phyloP scores from a whole-genome alignment of 2,888 invertebrate genomes.

The Deilephila elpenor region DNA sequence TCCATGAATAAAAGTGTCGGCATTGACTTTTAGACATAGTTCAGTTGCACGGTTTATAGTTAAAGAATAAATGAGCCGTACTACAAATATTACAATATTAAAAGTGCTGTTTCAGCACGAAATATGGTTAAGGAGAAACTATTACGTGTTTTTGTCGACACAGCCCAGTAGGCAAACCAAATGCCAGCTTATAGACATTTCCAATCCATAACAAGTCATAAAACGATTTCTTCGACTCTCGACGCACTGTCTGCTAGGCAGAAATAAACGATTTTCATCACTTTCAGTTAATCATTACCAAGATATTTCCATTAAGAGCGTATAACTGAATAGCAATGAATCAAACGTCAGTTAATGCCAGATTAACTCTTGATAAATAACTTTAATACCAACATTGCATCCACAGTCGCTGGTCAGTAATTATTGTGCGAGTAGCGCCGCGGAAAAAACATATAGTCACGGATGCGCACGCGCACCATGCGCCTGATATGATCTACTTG shows the following conservation, averaged over 20 bases:
- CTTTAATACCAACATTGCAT: conserved; percentile 40
- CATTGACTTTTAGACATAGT: neutral
- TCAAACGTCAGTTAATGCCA: conserved; percentile 52
- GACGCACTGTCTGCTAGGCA: neutral
- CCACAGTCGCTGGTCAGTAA: conserved; percentile 45
- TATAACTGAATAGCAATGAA: conserved; percentile 54
- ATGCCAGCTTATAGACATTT: neutral
- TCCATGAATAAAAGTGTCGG: neutral
- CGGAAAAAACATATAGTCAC: conserved; percentile 62
- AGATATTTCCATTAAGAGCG: conserved; percentile 47
- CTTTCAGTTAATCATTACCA: conserved; percentile 49
- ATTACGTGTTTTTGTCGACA: conserved; percentile 6
- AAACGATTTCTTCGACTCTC: conserved; percentile 5
- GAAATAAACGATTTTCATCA: conserved; percentile 39
- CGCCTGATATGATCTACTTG: conserved; percentile 28
- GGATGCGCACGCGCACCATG: conserved; percentile 48
- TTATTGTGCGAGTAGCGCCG: conserved; percentile 62
- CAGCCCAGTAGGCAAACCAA: neutral
- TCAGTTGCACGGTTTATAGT: neutral
- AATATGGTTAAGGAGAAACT: neutral
- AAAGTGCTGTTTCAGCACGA: neutral
- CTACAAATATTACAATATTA: too few relatives aligned
- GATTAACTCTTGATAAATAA: conserved; percentile 53
- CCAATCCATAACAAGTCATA: neutral
- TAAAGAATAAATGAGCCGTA: too few relatives aligned